Conservation (phyloP, 92 coral and sea anemone species). For the Pocillopora meandrina region DNA sequence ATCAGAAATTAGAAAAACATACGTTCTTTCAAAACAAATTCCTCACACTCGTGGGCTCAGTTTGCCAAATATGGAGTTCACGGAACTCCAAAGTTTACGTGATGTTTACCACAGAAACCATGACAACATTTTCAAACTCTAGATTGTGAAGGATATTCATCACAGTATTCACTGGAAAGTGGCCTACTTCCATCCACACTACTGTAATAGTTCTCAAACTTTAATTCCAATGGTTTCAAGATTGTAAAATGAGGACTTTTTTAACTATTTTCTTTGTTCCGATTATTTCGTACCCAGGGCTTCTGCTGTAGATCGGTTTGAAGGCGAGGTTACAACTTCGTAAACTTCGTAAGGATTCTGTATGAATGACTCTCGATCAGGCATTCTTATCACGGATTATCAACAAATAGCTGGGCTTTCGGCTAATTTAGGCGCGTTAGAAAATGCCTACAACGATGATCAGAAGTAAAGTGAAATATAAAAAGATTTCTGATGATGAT, state of each 20-base stretch:
- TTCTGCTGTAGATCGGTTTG: background rate
- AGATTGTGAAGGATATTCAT: background rate
- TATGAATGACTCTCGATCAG: background rate
- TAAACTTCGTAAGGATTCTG: background rate
- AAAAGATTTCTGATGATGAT: constrained; percentile 77
- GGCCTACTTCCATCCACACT: background rate
- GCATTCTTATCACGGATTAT: background rate
- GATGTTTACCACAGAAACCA: background rate
- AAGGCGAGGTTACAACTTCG: constrained; percentile 31
- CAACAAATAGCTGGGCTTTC: background rate
- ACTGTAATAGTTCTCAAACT: background rate
- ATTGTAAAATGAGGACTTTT: background rate
- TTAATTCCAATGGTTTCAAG: no score
- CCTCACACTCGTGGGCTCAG: constrained; percentile 14
- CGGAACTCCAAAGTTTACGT: background rate
- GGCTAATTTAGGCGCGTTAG: background rate
- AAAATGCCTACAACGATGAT: constrained; percentile 54
- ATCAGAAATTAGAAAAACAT: background rate
- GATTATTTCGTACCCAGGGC: constrained; percentile 1
- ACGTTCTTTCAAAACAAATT: background rate
- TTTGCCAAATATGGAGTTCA: constrained; percentile 27
- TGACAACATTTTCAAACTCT: constrained; percentile 2
- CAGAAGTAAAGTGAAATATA: constrained; percentile 79
- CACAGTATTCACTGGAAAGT: background rate
- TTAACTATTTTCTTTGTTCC: background rate